Evolutionary conservation across 2,888 invertebrate species (phyloP), one percentile per base, ranked within the genome.

Genomic region (Leucophora obtusa): DNA sequence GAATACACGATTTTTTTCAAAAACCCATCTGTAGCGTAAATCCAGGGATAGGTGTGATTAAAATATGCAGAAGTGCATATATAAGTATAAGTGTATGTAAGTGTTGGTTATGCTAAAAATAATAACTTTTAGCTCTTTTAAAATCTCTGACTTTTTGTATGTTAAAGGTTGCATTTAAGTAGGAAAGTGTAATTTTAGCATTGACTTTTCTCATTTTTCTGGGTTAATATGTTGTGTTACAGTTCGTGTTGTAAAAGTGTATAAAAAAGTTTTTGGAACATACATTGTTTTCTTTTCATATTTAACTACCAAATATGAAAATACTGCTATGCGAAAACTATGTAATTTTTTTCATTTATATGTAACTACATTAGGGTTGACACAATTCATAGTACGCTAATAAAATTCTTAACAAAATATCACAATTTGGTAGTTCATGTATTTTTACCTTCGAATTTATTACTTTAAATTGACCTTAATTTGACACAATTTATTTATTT

Each of bases 261-360:
- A 71, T 68, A 47, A 60, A 75, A 68, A 72, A 71, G 15, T 74
- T 71, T 75, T 68, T 68, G 14, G 21, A 75, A 75, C 62, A 69
- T 35, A 53, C 73, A 62, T 58, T 70, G 75, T 75, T 75, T 63
- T 79, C 54, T 71, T 74, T 66, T 66, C 18, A 28, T 38, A 54
- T 62, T 68, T 66, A 53, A 53, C 68, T 68, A 69, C 51, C 68
- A 76, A 76, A 58, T 38, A 72, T 24, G 66, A 71, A 77, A 24
- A 66, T 70, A 18, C 69, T 73, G 59, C 56, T 73, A 43, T 77
- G 81, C 76, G 76, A 77, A 51, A 77, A 73, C 56, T 58, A 17
- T 69, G 54, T 53, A 47, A 21, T 47, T 18, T 47, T n/a, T 60
- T 54, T 47, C 24, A 33, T 54, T 50, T 62, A 14, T 3, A 38